Base-by-base conservation (phyloP, 1,140 invertebrate species). In the Heliconius congener region DNA sequence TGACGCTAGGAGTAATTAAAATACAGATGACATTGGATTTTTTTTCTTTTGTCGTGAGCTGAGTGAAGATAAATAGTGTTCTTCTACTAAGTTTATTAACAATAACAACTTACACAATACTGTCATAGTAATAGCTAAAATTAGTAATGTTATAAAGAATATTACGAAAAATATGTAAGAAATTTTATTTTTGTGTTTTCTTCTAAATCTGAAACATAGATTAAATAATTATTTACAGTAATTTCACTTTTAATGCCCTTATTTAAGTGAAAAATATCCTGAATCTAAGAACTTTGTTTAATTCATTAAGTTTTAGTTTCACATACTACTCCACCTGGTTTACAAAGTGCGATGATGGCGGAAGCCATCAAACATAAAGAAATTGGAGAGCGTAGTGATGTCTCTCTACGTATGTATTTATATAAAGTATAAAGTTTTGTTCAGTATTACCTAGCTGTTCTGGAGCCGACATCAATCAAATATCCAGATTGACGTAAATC, bases 141-240 rank as follows among this genome's bases (percentile, higher is more conserved):
- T 85, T 8, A 94, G 74, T 78, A 95, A 82, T 37, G 95, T 76
- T 50, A 93, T 74, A 37, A 95, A 85, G 66, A 95, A 81, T 18
- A 91, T 57, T 55, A 94, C 74, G 27, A 95, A 81, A 39, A 93
- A 73, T 8, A 93, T 82, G 30, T 95, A 74, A 11, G 95, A 82
- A 19, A 93, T 86, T 86, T 95, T 95, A 79, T 93, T 92, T 83
- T 93, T 94, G 77, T 95, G 95, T 91, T 94, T 95, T 86, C 95
- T 92, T 72, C 95, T 89, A 84, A 96, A 96, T 80, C 95, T 96
- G 83, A 80, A 94, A 94, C 30, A 37, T 37, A 79, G 55, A 73
- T n/a, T 19, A 72, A 39, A 72, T 16, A 19, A 18, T 39, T 72
- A 72, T 72, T 66, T 30, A 23, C 11, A 66, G 27, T 66, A 27